Base-by-base conservation (phyloP, 2,113 vertebrate species). In the Spilogale gracilis region DNA sequence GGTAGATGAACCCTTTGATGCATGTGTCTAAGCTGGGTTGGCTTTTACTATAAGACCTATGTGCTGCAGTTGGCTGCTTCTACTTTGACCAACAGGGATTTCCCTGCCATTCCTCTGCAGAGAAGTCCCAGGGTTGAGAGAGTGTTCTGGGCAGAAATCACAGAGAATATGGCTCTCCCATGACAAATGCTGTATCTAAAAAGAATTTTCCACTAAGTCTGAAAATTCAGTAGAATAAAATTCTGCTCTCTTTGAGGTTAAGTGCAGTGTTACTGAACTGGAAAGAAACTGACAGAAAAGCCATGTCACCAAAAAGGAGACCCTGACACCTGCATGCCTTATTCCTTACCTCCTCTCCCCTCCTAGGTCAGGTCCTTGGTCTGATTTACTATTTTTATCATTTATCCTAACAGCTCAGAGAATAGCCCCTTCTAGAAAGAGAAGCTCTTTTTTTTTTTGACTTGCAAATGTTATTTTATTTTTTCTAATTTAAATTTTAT, bases 191-290 rank as follows among this genome's bases (percentile, higher is more conserved):
- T 10, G 0, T 32, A 32, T 90, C 13, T 27, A 38, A 84, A 87
- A 89, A 17, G 43, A 80, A 10, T 91, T 91, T 84, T 52, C 94
- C 67, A 16, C 74, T 65, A n/a, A 32, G 30, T 32, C 94, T 97
- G 88, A 65, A 86, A 69, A n/a, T 52, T 89, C 65, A 27, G 48
- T 30, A 45, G 78, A 83, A 78, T 38, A 50, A 76, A 93, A 61
- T 10, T 50, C 32, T 13, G 69, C 50, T 73, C 84, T 67, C 71
- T 93, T 85, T 54, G 92, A 91, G 71, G 80, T 79, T 32, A 23
- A 45, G 56, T 48, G 54, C 45, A n/a, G 80, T n/a, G 45, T 43
- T 13, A 9, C 0, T 73, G 78, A 86, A 45, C 63, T 60, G 45
- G 48, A 90, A 90, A 87, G 91, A 90, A 74, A 32, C 27, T 89